These are phyloP conservation scores for Bombus pyrosoma DNA, from an alignment of 1,140 invertebrate species.

Conservation along the genomic window DNA sequence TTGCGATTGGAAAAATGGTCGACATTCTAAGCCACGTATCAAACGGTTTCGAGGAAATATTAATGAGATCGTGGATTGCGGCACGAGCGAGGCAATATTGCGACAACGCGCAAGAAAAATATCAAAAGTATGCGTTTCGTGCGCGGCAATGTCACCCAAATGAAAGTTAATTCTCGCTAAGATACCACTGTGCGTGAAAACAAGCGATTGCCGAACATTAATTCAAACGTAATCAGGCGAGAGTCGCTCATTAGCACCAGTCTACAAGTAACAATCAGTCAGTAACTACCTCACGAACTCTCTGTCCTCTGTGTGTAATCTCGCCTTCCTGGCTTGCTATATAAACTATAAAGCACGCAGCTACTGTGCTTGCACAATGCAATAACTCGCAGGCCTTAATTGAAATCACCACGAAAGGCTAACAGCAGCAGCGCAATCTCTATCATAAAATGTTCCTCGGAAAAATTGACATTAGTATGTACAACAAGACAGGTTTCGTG, in stretches of 20 bases:
- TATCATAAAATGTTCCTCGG: neutral
- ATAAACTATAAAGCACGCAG: slow-evolving; percentile 9
- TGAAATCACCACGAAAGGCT: slow-evolving; percentile 32
- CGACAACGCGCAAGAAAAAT: neutral
- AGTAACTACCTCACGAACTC: neutral
- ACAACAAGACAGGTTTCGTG: neutral
- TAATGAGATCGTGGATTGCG: neutral
- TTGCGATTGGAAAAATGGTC: no score
- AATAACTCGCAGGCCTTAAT: slow-evolving; percentile 15
- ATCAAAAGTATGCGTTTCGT: neutral
- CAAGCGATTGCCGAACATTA: slow-evolving; percentile 13
- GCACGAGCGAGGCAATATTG: neutral
- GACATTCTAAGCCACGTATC: no score
- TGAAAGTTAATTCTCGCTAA: neutral
- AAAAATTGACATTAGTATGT: neutral
- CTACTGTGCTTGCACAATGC: slow-evolving; percentile 13
- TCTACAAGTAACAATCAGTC: slow-evolving; percentile 18
- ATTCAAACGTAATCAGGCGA: slow-evolving; percentile 37
- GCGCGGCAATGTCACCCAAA: slow-evolving; percentile 9
- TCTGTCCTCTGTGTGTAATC: neutral
- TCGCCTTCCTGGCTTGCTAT: neutral
- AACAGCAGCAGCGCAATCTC: neutral
- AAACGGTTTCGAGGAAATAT: neutral
- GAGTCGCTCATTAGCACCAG: slow-evolving; percentile 29
- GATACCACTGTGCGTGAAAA: neutral